Evolutionary conservation across 1,140 invertebrate genomes (phyloP).

Genomic region (Aphelenchoides fujianensis): DNA sequence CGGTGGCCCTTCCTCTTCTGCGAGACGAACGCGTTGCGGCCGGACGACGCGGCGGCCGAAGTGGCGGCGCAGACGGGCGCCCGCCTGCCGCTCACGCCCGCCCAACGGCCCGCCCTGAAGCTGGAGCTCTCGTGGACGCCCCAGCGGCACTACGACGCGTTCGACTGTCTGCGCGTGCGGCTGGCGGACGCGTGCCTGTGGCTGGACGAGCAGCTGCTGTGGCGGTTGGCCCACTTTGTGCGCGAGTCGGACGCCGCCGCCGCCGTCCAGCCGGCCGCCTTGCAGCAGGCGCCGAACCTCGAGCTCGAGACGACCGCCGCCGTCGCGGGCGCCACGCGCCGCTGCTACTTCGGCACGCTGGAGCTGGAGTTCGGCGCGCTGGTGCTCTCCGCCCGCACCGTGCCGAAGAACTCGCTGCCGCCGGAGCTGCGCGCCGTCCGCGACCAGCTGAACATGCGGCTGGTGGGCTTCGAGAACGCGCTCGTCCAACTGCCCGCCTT

Average conservation of each 20-base stretch:
- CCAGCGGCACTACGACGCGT: conserved; percentile 54
- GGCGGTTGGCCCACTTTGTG: conserved; percentile 76
- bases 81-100: background rate
- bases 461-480: conserved; percentile 94
- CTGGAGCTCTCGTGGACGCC: conserved; percentile 57
- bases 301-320: conserved; percentile 38
- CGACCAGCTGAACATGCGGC: conserved; percentile 76
- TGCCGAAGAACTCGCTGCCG: conserved; percentile 74
- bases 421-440: conserved; percentile 76
- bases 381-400: conserved; percentile 48
- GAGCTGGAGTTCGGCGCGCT: conserved; percentile 64
- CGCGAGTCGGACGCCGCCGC: conserved; percentile 56
- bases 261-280: conserved; percentile 37
- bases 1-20: conserved; percentile 78
- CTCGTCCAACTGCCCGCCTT: conserved; percentile 73
- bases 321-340: conserved; percentile 32
- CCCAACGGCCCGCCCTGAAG: conserved; percentile 48
- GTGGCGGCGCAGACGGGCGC: background rate
- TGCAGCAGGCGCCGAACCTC: conserved; percentile 54
- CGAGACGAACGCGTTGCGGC: conserved; percentile 40
- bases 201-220: conserved; percentile 80
- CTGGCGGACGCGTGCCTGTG: conserved; percentile 79
- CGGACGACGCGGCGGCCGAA: background rate
- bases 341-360: conserved; percentile 83
- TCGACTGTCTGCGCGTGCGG: conserved; percentile 73